Conservation (phyloP, 2,888 invertebrate genomes). For the Asteroscopus sphinx region DNA sequence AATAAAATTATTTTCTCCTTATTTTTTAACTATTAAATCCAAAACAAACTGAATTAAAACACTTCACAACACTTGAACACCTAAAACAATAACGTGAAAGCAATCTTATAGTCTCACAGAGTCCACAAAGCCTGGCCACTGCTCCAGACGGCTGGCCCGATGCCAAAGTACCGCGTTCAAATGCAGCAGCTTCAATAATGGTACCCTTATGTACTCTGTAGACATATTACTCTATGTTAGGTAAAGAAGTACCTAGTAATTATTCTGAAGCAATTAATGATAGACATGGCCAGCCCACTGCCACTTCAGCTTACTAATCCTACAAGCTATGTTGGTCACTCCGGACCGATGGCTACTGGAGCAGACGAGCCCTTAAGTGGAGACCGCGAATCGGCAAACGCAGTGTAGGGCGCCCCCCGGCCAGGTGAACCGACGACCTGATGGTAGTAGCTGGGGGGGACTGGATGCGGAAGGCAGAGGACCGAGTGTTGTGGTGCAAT, state of each 20-base stretch:
- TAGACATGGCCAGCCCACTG: no score
- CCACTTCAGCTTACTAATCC: no score
- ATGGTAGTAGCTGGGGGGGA: no score
- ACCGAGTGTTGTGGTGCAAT: no score
- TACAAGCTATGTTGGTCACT: no score
- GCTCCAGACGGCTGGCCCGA: conserved; percentile 43
- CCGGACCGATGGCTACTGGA: no score
- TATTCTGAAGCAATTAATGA: conserved; percentile 18
- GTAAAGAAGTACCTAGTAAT: conserved; percentile 13
- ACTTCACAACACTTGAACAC: conserved; percentile 23
- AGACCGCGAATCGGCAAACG: no score
- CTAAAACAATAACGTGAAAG: conserved; percentile 40
- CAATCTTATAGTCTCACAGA: conserved; percentile 11
- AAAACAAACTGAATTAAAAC: conserved; percentile 10
- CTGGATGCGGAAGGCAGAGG: no score
- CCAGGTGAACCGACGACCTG: no score
- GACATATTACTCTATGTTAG: conserved; percentile 23
- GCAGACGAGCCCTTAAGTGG: no score
- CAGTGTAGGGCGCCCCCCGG: no score
- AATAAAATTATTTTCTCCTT: no score
- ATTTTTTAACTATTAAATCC: not conserved
- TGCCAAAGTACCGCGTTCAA: conserved; percentile 56
- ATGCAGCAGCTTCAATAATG: conserved; percentile 62
- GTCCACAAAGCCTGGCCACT: conserved; percentile 30
- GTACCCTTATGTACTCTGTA: conserved; percentile 47